Base-by-base conservation (phyloP, 2,113 vertebrate genomes). In the Malurus alboscapulatus region DNA sequence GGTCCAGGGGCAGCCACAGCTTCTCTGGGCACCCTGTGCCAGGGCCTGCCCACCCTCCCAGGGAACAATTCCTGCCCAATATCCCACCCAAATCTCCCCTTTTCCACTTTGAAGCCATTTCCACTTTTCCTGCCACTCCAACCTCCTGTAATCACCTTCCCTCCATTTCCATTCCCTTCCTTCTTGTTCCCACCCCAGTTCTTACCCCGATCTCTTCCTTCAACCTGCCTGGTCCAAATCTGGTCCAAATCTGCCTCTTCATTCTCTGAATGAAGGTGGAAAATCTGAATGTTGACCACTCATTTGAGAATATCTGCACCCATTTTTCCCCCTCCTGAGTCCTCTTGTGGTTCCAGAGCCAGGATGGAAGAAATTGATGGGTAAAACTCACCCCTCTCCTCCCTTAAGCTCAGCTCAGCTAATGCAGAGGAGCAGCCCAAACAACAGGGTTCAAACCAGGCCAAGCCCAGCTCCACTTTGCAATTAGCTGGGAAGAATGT, bases 401-500 rank as follows among this genome's bases (percentile, higher is more conserved):
- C 44, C 84, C 22, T 57, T 66, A 69, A 55, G 17, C 40, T 81
- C 20, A 1, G n/a, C 7, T 90, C 84, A 73, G 55, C 59, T 74
- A 57, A 34, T 18, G 17, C 30, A 79, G 55, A 27, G 40, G 20
- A 83, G 44, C 44, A 83, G 51, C 36, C 47, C 40, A 51, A 58
- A 48, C 47, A 47, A 19, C 27, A 13, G 44, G 59, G 89, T 92
- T 96, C 93, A 96, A 48, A 63, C 71, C 84, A 94, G 95, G 93
- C 59, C 89, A 90, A 87, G 67, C 89, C 66, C 42, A 83, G 48
- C 63, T 63, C 59, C 75, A 77, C 67, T 80, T 87, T 94, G 75
- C 92, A 86, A 95, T 96, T 93, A 96, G 67, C 75, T 51, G 68
- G 40, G 15, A 84, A 95, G 20, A 88, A 90, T 74, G 94, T 85